Conservation (phyloP, 1,140 invertebrate species). For the Macrobrachium rosenbergii region DNA sequence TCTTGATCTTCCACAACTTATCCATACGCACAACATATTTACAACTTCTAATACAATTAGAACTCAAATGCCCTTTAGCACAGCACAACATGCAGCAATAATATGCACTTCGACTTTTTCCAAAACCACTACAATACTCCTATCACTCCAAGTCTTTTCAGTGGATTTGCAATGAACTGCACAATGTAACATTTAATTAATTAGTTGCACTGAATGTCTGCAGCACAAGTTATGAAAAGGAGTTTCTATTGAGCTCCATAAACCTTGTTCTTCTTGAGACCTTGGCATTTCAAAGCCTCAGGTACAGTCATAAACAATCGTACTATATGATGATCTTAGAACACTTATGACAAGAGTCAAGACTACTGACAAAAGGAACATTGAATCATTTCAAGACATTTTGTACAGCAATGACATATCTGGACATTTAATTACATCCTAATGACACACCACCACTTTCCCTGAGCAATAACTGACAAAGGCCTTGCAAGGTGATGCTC, state of each 20-base stretch:
- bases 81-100: no score
- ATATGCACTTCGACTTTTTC: no score
- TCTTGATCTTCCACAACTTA: no score
- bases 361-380: slow-evolving; percentile 46
- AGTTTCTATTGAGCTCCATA: slow-evolving; percentile 35
- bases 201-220: slow-evolving; percentile 13
- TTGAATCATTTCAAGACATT: slow-evolving; percentile 43
- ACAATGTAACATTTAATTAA: background rate
- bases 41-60: no score
- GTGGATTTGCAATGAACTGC: no score
- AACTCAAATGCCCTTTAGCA: no score
- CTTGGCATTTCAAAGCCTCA: slow-evolving; percentile 31
- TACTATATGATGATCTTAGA: slow-evolving; percentile 4
- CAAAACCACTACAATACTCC: no score
- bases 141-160: no score
- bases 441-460: slow-evolving; percentile 42
- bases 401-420: slow-evolving; percentile 41
- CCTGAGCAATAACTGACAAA: slow-evolving; percentile 31
- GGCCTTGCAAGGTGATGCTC: slow-evolving; percentile 22
- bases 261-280: background rate
- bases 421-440: slow-evolving; percentile 43
- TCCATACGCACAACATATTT: no score
- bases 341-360: slow-evolving; percentile 28
- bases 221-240: background rate
- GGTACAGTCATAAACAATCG: slow-evolving; percentile 39